A percentile compares a stretch with the other conserved stretches of the same genome.
Conservation (phyloP, 1,140 invertebrate species). For the Atta cephalotes region DNA sequence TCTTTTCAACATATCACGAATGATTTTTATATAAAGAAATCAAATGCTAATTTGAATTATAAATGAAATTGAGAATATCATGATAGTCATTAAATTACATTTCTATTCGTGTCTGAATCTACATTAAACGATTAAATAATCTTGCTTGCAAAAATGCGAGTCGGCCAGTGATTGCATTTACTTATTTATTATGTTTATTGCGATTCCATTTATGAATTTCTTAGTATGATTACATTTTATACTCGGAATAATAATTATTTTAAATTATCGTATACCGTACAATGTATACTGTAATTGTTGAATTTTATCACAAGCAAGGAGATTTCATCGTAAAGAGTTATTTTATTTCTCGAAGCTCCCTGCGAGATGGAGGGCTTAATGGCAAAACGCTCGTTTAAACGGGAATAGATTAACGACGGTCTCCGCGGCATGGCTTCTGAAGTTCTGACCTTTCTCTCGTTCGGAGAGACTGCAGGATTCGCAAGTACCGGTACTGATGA, state of each 20-base stretch:
- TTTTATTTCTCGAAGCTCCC: slow-evolving; percentile 38
- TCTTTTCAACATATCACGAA: background rate
- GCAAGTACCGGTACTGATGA: slow-evolving; percentile 27
- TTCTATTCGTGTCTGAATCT: background rate
- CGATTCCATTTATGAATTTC: background rate
- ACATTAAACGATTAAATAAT: background rate
- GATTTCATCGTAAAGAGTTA: slow-evolving; percentile 47
- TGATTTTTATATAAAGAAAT: background rate
- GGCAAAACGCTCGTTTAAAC: slow-evolving; percentile 34
- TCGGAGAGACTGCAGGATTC: slow-evolving; percentile 53
- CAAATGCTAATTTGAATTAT: background rate
- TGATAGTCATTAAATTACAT: background rate
- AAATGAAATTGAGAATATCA: background rate
- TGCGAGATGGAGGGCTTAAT: slow-evolving; percentile 16
- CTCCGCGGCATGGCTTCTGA: slow-evolving; percentile 52
- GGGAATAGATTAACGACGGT: slow-evolving; percentile 43
- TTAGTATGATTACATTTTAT: background rate
- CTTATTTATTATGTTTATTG: background rate
- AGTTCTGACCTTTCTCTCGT: slow-evolving; percentile 52
- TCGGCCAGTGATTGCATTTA: background rate
- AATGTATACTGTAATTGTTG: background rate
- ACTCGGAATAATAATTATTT: background rate
- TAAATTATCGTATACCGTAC: slow-evolving; percentile 35
- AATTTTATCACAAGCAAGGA: background rate
- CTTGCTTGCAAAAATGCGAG: background rate